Evolutionary conservation across 2,888 invertebrate genomes (phyloP).

Genomic region (Lomographa bimaculata): DNA sequence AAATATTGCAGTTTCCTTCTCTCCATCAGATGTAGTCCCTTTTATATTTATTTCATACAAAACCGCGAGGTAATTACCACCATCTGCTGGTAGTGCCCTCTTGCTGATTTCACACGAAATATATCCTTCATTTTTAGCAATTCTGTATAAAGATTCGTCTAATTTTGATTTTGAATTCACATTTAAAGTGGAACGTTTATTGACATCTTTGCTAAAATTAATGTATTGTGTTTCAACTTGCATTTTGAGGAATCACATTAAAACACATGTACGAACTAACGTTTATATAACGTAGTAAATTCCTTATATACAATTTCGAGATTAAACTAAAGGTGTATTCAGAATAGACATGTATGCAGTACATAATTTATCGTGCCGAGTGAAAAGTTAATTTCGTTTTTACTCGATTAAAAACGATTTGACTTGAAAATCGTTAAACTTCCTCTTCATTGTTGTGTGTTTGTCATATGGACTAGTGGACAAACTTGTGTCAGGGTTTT

Average conservation of each 20-base stretch:
- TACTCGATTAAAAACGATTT: too few relatives aligned
- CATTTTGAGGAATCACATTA: slow-evolving; percentile 10
- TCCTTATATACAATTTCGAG: slow-evolving; percentile 17
- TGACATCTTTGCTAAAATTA: slow-evolving; percentile 7
- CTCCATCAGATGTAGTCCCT: slow-evolving; percentile 44
- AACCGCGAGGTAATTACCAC: slow-evolving; percentile 51
- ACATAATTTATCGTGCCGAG: too few relatives aligned
- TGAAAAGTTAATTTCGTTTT: too few relatives aligned
- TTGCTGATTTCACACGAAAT: slow-evolving; percentile 35
- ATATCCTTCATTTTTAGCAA: slow-evolving; percentile 38
- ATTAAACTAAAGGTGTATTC: slow-evolving; percentile 11
- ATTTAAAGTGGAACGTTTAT: too few relatives aligned
- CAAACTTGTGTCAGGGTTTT: too few relatives aligned
- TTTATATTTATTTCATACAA: slow-evolving; percentile 49
- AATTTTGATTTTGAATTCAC: slow-evolving; percentile 17
- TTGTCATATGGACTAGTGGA: too few relatives aligned
- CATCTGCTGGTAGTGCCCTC: slow-evolving; percentile 40
- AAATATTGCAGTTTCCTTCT: slow-evolving; percentile 52
- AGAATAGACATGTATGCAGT: too few relatives aligned
- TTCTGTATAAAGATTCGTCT: slow-evolving; percentile 30
- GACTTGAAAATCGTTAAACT: too few relatives aligned
- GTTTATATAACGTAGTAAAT: neutral
- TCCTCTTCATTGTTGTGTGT: too few relatives aligned
- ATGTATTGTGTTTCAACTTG: slow-evolving; percentile 15
- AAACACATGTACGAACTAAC: slow-evolving; percentile 1